A percentile compares a stretch with the other conserved stretches of the same genome.
These are phyloP conservation scores for Bradypodion ventrale DNA, from an alignment of 2,797 vertebrate species.

Conservation along the genomic window DNA sequence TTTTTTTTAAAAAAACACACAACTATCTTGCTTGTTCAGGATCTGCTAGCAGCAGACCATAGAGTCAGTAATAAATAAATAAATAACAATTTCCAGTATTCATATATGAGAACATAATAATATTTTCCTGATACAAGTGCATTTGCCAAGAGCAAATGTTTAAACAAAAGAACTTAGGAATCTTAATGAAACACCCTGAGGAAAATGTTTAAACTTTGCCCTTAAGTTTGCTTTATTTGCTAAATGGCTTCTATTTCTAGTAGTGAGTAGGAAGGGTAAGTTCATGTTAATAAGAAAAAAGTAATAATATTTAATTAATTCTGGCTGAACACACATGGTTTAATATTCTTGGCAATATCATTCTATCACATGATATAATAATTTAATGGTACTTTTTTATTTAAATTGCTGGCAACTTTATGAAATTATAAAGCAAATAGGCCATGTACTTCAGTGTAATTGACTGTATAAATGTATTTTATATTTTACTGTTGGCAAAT, in stretches of 20 bases:
- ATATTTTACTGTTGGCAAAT: constrained; percentile 82
- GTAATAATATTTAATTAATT: constrained; percentile 88
- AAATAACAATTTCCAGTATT: constrained; percentile 68
- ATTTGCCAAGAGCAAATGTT: constrained; percentile 83
- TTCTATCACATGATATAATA: constrained; percentile 84
- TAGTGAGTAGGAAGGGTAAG: constrained; percentile 77
- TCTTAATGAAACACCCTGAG: constrained; percentile 81
- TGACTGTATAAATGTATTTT: constrained; percentile 86
- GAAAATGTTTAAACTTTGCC: constrained; percentile 83
- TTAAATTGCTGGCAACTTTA: constrained; percentile 87
- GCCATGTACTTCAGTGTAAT: constrained; percentile 84
- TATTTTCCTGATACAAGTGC: constrained; percentile 81
- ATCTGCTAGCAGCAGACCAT: constrained; percentile 62
- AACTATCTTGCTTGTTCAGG: constrained; percentile 38
- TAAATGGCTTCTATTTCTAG: constrained; percentile 81
- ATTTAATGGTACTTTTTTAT: constrained; percentile 87
- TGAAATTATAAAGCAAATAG: constrained; percentile 87
- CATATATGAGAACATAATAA: constrained; percentile 78
- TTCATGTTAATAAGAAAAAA: constrained; percentile 85
- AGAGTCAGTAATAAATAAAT: constrained; percentile 68
- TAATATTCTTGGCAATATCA: constrained; percentile 85
- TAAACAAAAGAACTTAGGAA: constrained; percentile 79
- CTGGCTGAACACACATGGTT: constrained; percentile 85
- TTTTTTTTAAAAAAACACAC: constrained; percentile 35
- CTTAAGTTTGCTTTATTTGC: constrained; percentile 82